Percentiles rank a stretch among this genome's conserved stretches.
phyloP scores from a whole-genome alignment of 2,113 vertebrate species.

The Amphiprion percula region DNA sequence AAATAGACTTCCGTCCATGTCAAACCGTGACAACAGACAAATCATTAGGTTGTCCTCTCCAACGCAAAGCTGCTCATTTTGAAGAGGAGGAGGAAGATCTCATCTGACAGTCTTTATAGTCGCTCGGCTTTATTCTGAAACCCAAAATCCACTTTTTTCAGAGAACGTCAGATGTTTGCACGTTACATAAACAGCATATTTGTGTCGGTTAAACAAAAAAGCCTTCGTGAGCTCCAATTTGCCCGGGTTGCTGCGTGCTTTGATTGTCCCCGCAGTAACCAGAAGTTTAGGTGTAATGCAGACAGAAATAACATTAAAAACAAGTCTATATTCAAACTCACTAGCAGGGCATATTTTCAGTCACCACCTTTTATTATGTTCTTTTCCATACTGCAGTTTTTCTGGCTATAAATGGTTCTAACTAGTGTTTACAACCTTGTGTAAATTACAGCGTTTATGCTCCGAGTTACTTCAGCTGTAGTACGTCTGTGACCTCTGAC shows the following conservation, averaged over 20 bases:
- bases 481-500: conserved; percentile 42
- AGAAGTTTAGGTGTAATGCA: conserved; percentile 30
- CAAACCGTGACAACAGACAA: conserved; percentile 18
- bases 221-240: neutral
- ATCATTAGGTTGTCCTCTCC: conserved; percentile 11
- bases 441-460: conserved; percentile 71
- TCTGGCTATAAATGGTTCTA: conserved; percentile 73
- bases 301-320: conserved; percentile 35
- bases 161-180: neutral
- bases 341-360: conserved; percentile 46
- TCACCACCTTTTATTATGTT: conserved; percentile 66
- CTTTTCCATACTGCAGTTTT: conserved; percentile 50
- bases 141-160: conserved; percentile 17
- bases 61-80: conserved; percentile 1
- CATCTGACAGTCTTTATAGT: conserved; percentile 22
- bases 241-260: conserved; percentile 10
- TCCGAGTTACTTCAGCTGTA: conserved; percentile 39
- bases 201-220: conserved; percentile 20
- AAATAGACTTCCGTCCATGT: conserved; percentile 50
- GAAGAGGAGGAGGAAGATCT: conserved; percentile 5
- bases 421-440: conserved; percentile 73
- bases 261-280: conserved; percentile 20
- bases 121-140: neutral
- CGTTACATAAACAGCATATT: conserved; percentile 13
- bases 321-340: conserved; percentile 33